Evolutionary conservation across 2,113 vertebrate species (phyloP).

Genomic region (Leiothrix lutea): DNA sequence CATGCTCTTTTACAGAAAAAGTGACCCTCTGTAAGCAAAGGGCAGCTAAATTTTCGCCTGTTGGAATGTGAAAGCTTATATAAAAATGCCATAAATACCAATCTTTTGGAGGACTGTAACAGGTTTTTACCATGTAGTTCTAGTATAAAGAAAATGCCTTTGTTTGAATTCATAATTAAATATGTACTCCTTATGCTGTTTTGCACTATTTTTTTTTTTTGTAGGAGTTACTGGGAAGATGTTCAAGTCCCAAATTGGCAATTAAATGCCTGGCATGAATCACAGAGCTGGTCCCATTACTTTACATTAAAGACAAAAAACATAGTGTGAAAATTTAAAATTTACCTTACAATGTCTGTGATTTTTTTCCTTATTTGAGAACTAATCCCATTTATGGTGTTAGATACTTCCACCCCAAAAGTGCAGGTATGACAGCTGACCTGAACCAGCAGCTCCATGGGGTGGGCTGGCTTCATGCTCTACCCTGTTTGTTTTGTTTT

Average conservation of each 20-base stretch:
- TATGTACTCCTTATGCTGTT: background rate
- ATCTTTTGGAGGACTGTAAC: background rate
- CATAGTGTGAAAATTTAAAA: background rate
- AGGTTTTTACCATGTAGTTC: background rate
- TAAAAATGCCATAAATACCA: background rate
- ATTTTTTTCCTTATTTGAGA: background rate
- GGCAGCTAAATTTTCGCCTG: background rate
- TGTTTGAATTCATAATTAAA: background rate
- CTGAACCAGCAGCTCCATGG: background rate
- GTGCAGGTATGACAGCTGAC: background rate
- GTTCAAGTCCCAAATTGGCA: background rate
- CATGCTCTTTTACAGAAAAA: background rate
- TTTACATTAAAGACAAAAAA: background rate
- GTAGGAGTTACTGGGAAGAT: background rate
- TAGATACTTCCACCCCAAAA: background rate
- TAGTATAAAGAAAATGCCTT: background rate
- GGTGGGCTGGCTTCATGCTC: background rate
- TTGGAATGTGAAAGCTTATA: background rate
- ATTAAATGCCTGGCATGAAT: background rate
- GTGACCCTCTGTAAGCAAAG: background rate
- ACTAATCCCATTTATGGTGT: background rate
- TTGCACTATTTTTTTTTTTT: slow-evolving; percentile 10
- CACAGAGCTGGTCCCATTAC: background rate
- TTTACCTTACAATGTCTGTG: background rate
- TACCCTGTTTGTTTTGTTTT: background rate